Base-by-base conservation (phyloP, 2,113 vertebrate genomes). In the Melanotaenia duboulayi region DNA sequence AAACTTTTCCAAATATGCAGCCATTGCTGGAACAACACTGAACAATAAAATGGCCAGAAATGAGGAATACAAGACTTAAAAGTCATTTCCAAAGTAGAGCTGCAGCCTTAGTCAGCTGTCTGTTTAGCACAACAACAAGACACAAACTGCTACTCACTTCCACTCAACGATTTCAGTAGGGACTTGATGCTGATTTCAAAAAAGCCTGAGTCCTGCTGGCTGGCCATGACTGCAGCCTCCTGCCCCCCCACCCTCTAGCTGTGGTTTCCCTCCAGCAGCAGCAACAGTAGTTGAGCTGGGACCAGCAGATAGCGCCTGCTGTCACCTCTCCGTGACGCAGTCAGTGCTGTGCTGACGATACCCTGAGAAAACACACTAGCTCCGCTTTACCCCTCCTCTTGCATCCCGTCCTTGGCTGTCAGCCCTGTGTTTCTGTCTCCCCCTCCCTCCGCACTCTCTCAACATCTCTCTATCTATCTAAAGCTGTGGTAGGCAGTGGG, bases 141-240 rank as follows among this genome's bases (percentile, higher is more conserved):
- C 40, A 65, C 61, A 72, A 83, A 78, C 59, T 63, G 65, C 65
- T 95, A 98, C 97, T 99, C 94, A 99, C 97, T 95, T 93, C 96
- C 95, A 91, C 97, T 97, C 97, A 97, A 97, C 80, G 97, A 98
- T 93, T 98, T 99, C 92, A 99, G 95, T 90, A 99, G 93, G 81
- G 97, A 99, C 91, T 98, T 99, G 94, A 99, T 98, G 95, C 97
- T 98, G 95, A 97, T 99, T 93, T 98, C 97, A 93, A 99, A 99
- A 95, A 99, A 98, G 90, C 97, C 97, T 13, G 97, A 98, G 93
- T 98, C 97, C 92, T 99, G 97, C 92, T 97, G 96, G 94, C 96
- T 99, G 94, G 96, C 94, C 97, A 98, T 98, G 95, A 91, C 94
- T 93, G 92, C 93, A 80, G 92, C 92, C 92, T 90, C 74, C 85